Percentiles rank a stretch among this genome's conserved stretches.
phyloP scores from a whole-genome alignment of 2,113 vertebrate genomes.

The Scopus umbretta region DNA sequence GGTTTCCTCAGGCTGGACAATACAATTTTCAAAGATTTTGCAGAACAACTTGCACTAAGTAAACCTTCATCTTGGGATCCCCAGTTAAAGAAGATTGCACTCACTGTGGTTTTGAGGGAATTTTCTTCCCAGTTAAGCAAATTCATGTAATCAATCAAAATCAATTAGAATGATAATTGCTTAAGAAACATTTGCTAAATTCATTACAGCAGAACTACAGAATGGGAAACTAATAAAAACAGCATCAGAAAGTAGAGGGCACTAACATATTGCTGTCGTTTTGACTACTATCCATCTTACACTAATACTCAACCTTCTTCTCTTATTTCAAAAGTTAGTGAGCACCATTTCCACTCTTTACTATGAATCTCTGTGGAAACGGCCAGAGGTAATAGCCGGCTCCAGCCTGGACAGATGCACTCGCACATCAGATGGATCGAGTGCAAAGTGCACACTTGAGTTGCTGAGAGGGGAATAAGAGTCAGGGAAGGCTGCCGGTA shows the following conservation, averaged over 20 bases:
- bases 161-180: neutral
- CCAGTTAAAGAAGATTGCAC: neutral
- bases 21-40: neutral
- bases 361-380: neutral
- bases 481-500: neutral
- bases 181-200: neutral
- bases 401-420: neutral
- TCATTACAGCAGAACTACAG: neutral
- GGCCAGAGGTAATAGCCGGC: neutral
- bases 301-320: neutral
- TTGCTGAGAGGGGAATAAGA: neutral
- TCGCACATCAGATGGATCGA: neutral
- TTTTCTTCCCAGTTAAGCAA: neutral
- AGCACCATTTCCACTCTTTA: neutral
- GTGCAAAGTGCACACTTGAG: neutral
- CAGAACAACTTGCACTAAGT: neutral
- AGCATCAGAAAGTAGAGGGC: neutral
- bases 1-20: neutral
- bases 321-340: neutral
- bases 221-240: neutral
- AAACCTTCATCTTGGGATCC: neutral
- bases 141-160: neutral
- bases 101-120: neutral
- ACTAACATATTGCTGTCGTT: neutral
- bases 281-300: neutral